Base-by-base conservation (phyloP, 2,797 vertebrate species). In the Macropus fuliginosus region DNA sequence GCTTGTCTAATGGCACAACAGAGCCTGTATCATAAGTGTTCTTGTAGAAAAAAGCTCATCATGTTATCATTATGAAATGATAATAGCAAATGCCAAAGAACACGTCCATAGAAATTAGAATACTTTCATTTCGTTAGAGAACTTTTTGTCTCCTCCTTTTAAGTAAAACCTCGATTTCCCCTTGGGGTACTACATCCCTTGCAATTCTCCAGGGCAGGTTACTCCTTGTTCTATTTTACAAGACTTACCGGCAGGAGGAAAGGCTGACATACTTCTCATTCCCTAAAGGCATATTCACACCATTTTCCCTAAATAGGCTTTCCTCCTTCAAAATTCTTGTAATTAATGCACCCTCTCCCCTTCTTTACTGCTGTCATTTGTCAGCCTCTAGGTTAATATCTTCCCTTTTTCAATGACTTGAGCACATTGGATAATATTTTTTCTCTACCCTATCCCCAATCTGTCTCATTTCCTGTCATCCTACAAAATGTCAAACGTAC, bases 1-100 rank as follows among this genome's bases (percentile, higher is more conserved):
- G 40, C 40, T 87, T 87, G 9, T 24, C 89, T 92, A 62, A 54
- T 4, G 54, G 56, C 27, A 55, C 0, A 6, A 59, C 9, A 28
- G 31, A 87, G 81, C 6, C 54, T 59, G 52, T 95, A 54, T 52
- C 50, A 54, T 14, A 55, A 55, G 46, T 90, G 16, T 52, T 29
- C 1, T 1, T 21, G 31, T 54, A 54, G 55, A 1, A 59, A 91
- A 93, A 54, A 94, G 66, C 27, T 28, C 40, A n/a, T 89, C 52
- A 18, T 57, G 31, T 54, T 91, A 54, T 91, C 90, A 54, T 55
- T 91, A 31, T 91, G 90, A 91, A 91, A 91, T 55, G 18, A 55
- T n/a, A 91, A 29, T 54, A 55, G 90, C 52, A 91, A 54, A 91
- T 54, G 34, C 90, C 52, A 50, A 93, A 93, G 56, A 95, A 90